Evolutionary conservation across 2,888 invertebrate species (phyloP), one percentile per base, ranked within the genome.

Genomic region (Macrophya annulata): DNA sequence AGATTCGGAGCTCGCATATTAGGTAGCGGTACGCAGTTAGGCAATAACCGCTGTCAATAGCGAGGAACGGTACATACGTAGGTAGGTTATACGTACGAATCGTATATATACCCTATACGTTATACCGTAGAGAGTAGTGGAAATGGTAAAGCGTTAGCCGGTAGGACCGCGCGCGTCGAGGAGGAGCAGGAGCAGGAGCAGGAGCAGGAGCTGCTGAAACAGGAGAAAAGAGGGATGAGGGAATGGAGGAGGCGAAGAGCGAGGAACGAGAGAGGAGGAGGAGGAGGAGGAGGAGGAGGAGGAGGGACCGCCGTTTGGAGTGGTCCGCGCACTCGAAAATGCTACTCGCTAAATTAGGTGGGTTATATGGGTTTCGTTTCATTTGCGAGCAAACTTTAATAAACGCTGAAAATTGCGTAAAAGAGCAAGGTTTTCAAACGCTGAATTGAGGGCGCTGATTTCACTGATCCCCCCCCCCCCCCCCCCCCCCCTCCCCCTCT

Each of bases 351-450:
- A 93, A 93, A 93, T 93, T 93, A 93, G 93, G 93, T 93, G 93
- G 93, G 93, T 93, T 93, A 93, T 93, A 93, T 93, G 93, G 93
- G 93, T 91, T 93, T 93, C 93, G 93, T 93, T 93, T 93, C 93
- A 93, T 93, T 93, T 92, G 93, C 93, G 93, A 93, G 93, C 93
- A 93, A 93, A 93, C 93, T 93, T 93, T 93, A 93, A 93, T 93
- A 93, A 93, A 93, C 93, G 93, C 92, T 92, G 43, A 92, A 93
- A 93, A 93, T 93, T 93, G 93, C 93, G 93, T 93, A 93, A 93
- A 93, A 93, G 93, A 93, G 93, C 93, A 92, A 93, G 93, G 91
- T 93, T 93, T 93, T 93, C 93, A 93, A 93, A 93, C 91, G 91
- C 89, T 90, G 90, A 85, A 85, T 84, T 81, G 82, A 74, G 85